phyloP scores from a whole-genome alignment of 2,888 invertebrate genomes.

The Trichogramma evanescens region DNA sequence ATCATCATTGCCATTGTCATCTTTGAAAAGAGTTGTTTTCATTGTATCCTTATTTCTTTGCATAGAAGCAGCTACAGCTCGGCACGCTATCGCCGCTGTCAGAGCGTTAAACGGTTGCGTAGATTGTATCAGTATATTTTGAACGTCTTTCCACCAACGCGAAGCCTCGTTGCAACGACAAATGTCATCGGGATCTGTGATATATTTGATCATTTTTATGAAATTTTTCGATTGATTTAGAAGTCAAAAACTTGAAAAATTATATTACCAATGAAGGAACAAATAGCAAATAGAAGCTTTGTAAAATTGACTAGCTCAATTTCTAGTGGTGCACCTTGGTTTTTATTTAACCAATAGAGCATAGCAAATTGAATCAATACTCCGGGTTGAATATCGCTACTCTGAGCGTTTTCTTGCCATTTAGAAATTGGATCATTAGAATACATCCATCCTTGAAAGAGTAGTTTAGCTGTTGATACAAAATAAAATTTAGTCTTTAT shows the following conservation, averaged over 20 bases:
- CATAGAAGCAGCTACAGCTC: constrained; percentile 60
- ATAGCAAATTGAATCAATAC: constrained; percentile 67
- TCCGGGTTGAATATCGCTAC: constrained; percentile 54
- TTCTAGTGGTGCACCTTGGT: constrained; percentile 48
- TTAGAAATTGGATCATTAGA: constrained; percentile 39
- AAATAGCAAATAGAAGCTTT: constrained; percentile 59
- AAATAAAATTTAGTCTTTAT: constrained; percentile 7
- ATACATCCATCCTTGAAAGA: constrained; percentile 46
- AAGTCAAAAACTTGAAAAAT: neutral
- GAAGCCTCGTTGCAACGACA: constrained; percentile 64
- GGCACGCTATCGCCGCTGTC: constrained; percentile 76
- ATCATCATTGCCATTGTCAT: constrained; percentile 31
- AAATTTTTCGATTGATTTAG: neutral
- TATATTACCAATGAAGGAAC: constrained; percentile 53
- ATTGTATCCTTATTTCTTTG: constrained; percentile 46
- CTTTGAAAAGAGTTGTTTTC: constrained; percentile 18
- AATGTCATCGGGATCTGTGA: constrained; percentile 49
- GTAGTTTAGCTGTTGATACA: constrained; percentile 39
- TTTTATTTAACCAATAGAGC: constrained; percentile 61
- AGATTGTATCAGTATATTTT: constrained; percentile 66
- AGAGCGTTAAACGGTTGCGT: constrained; percentile 70
- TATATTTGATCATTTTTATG: neutral
- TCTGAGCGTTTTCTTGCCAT: constrained; percentile 44
- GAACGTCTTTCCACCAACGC: constrained; percentile 75
- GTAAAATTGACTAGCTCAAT: constrained; percentile 65